These are phyloP conservation scores for Notodonta ziczac DNA, from an alignment of 2,888 invertebrate species.

Conservation along the genomic window DNA sequence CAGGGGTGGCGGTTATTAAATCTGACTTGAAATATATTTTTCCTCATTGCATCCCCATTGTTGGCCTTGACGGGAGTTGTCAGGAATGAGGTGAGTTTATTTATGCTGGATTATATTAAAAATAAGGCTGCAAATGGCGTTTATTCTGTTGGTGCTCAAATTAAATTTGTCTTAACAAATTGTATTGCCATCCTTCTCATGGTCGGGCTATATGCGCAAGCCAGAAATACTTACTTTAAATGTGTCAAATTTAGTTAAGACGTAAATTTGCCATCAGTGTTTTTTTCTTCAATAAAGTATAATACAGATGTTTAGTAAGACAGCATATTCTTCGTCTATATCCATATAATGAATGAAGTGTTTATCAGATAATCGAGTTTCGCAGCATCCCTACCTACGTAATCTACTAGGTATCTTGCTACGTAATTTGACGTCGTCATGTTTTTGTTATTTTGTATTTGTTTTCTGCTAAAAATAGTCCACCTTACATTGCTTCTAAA, in stretches of 20 bases:
- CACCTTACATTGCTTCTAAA: not conserved
- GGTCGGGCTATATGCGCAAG: no score
- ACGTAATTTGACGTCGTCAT: not conserved
- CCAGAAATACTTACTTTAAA: no score
- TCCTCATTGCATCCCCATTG: constrained; percentile 15
- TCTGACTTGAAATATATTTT: constrained; percentile 27
- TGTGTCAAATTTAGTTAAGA: no score
- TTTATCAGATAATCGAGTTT: not conserved
- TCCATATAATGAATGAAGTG: not conserved
- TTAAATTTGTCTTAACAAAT: no score
- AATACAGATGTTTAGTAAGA: no score
- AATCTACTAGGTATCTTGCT: not conserved
- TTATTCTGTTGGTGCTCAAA: no score
- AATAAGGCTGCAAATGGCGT: not conserved
- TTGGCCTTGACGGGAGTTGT: constrained; percentile 15
- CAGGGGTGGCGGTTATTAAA: constrained; percentile 35
- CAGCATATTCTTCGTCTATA: not conserved
- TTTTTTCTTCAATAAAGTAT: not conserved
- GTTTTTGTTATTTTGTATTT: not conserved
- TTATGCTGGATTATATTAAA: not conserved
- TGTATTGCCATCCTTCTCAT: no score
- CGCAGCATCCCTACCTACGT: not conserved
- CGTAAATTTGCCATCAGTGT: not conserved
- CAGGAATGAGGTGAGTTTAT: constrained; percentile 7
- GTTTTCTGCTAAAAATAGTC: not conserved